Percentiles rank a stretch among this genome's conserved stretches.
Conservation (phyloP, 2,113 vertebrate genomes). For the Paramisgurnus dabryanus region DNA sequence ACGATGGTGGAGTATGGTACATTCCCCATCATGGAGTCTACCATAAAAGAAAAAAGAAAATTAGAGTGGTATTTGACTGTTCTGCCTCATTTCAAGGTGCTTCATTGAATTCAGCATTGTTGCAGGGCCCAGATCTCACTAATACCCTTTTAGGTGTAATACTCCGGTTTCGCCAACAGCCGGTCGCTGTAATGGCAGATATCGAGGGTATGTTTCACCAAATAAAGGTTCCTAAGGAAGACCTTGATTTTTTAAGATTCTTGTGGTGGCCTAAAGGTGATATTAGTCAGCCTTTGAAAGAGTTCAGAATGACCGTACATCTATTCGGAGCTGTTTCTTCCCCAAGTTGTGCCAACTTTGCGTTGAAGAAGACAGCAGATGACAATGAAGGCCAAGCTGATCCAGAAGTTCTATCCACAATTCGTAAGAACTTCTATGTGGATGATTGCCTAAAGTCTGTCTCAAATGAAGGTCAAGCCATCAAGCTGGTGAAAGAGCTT, state of each 20-base stretch:
- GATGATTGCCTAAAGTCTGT: too few species aligned
- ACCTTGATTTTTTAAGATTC: not conserved
- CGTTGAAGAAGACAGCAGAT: too few species aligned
- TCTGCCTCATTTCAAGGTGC: too few species aligned
- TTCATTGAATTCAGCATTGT: too few species aligned
- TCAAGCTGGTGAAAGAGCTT: too few species aligned
- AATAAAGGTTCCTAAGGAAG: not conserved
- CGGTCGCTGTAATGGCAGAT: not conserved
- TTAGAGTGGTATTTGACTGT: too few species aligned
- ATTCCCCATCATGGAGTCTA: not conserved
- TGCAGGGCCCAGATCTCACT: too few species aligned
- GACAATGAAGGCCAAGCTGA: too few species aligned
- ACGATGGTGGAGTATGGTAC: not conserved
- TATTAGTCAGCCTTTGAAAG: not conserved
- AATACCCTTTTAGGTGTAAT: not conserved
- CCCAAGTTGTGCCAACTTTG: not conserved
- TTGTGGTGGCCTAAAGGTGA: not conserved
- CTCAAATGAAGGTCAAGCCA: too few species aligned
- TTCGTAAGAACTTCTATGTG: too few species aligned
- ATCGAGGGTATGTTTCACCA: not conserved
- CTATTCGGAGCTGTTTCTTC: not conserved
- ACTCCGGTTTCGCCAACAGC: not conserved
- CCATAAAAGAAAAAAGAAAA: not conserved
- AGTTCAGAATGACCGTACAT: not conserved
- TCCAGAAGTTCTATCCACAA: too few species aligned